Conservation (phyloP, 2,113 vertebrate species). For the Mesocricetus auratus region DNA sequence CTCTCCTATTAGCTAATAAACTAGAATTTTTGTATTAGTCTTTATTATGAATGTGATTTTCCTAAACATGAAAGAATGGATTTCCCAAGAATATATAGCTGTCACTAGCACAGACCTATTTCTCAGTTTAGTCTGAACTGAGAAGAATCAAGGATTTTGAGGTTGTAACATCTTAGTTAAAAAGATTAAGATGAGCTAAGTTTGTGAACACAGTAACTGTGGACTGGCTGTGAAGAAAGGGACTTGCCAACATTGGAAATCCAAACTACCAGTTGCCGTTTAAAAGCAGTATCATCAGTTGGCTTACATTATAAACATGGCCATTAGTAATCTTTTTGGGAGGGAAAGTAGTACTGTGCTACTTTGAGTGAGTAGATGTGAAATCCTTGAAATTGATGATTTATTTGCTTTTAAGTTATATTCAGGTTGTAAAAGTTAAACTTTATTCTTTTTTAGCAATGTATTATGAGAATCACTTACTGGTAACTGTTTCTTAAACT, state of each 20-base stretch:
- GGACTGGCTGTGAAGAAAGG: background rate
- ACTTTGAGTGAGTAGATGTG: constrained; percentile 16
- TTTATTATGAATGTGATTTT: constrained; percentile 22
- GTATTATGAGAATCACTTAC: constrained; percentile 43
- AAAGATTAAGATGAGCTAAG: constrained; percentile 28
- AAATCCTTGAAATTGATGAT: constrained; percentile 27
- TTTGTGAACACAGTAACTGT: constrained; percentile 38
- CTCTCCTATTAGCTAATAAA: constrained; percentile 41
- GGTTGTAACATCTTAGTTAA: constrained; percentile 6
- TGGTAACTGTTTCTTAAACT: background rate
- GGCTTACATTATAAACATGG: background rate
- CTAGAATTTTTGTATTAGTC: constrained; percentile 38
- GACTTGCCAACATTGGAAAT: constrained; percentile 5
- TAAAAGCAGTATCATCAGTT: constrained; percentile 34
- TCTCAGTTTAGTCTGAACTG: constrained; percentile 41
- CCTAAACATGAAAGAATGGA: background rate
- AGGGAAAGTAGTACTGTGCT: background rate
- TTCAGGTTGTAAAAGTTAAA: constrained; percentile 24
- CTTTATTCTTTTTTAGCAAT: constrained; percentile 40
- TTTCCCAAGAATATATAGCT: constrained; percentile 54
- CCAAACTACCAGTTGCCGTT: constrained; percentile 33
- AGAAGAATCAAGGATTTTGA: constrained; percentile 1
- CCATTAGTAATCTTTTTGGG: constrained; percentile 21
- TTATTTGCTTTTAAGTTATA: constrained; percentile 21
- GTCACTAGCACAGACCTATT: constrained; percentile 7